Base-by-base conservation (phyloP, 2,888 invertebrate genomes). In the Aleiodes leptofemur region DNA sequence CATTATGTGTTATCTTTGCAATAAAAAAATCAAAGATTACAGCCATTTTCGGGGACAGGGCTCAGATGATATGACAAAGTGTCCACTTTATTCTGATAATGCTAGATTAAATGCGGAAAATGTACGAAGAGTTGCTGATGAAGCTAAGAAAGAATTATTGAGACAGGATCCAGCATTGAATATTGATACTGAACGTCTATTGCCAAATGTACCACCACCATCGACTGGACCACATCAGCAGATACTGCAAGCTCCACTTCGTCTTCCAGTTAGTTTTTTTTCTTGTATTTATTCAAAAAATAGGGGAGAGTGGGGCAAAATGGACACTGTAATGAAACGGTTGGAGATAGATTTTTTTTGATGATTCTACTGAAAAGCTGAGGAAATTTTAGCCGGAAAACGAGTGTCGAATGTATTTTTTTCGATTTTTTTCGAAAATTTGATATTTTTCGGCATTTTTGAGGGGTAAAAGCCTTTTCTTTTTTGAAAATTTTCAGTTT, bases 1-100 rank as follows among this genome's bases (percentile, higher is more conserved):
- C 4, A 80, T 78, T 13, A 92, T 91, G 90, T 93, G 93, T 80
- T 93, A 93, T 77, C 83, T 92, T 11, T 93, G 93, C 81, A 88
- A 91, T 43, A 77, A 90, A 79, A 90, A 90, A 11, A 90, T 92
- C 13, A 88, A 84, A 1, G 90, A 90, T 83, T 93, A 93, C 81
- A 78, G 78, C 1, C 93, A 93, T 86, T 93, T 93, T 78, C 87
- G 90, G 77, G 89, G 90, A 6, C 89, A 90, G 82, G 90, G 90
- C 53, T 89, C 90, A 3, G 82, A 84, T 70, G 81, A 84, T 50
- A 76, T 68, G 14, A 73, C 23, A 53, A 90, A 90, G 6, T 91
- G 91, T 81, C 91, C 91, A 4, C 79, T 91, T 11, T 90, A 88
- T 80, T 90, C 87, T 13, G 90, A 91, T 78, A 89, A 88, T 69